Evolutionary conservation across 2,888 invertebrate genomes (phyloP), one percentile per base, ranked within the genome.

Genomic region (Volucella bombylans): DNA sequence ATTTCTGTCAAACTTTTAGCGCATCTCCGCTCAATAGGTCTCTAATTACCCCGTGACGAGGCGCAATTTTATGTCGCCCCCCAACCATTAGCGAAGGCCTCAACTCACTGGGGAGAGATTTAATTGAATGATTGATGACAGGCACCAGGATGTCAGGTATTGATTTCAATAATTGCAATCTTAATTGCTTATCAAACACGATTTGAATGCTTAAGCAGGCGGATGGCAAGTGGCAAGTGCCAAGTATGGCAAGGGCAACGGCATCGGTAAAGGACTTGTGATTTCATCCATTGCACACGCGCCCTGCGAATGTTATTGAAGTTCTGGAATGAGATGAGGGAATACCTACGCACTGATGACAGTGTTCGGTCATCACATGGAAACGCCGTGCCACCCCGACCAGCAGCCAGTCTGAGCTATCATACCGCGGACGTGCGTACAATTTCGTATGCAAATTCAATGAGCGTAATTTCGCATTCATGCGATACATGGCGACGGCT

Each of bases 161-260:
- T 89, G 89, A 90, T 89, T 90, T 89, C 89, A 89, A 88, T 89
- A 88, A 88, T 88, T 87, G 88, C 87, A 87, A 87, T 86, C 87
- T 82, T 87, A 86, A 79, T 82, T 87, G 89, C 89, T 89, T 90
- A 89, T 89, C 87, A 88, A 88, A 87, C 88, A 88, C 85, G 87
- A 77, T 86, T 87, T 87, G 87, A 86, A 88, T 88, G 77, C 80
- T 82, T 87, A 87, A 88, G 82, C 73, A 82, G 82, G 39, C 82
- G 52, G 23, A 55, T n/a, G 14, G n/a, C 9, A 50, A 10, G 59
- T 2, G 1, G 68, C 6, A 2, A 39, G 39, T 12, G n/a, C 11
- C 52, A 31, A 31, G 31, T 31, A 31, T 6, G 6, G 0, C 0
- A 0, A 4, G 1, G 3, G 23, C 23, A 31, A 31, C 31, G 31